phyloP scores from a whole-genome alignment of 2,113 vertebrate species.

The Mus pahari region DNA sequence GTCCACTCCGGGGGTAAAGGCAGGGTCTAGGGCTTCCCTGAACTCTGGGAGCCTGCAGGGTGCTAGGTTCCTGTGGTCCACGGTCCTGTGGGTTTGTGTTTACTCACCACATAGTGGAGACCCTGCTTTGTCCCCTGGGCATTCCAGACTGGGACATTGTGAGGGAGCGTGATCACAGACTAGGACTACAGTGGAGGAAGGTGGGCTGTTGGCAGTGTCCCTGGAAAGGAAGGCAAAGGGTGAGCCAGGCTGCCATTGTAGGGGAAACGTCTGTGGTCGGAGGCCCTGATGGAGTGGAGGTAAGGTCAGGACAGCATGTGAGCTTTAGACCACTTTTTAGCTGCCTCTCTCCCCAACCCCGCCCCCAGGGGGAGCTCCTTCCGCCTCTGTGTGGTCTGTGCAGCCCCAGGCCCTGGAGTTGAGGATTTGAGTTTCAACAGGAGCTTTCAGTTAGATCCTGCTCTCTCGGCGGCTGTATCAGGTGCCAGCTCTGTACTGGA shows the following conservation, averaged over 20 bases:
- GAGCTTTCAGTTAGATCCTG: neutral
- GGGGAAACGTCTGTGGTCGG: neutral
- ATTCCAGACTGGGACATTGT: neutral
- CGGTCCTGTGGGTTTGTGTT: no score
- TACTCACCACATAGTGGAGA: neutral
- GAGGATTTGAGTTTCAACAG: neutral
- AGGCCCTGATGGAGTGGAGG: neutral
- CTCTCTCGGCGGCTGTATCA: fast-evolving
- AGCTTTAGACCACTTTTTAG: neutral
- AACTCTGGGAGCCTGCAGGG: neutral
- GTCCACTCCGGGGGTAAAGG: no score
- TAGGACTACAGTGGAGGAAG: neutral
- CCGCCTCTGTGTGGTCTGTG: neutral
- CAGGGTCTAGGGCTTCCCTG: no score
- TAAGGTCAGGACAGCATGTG: no score
- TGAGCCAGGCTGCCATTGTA: no score
- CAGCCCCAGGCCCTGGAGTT: no score
- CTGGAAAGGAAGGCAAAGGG: neutral
- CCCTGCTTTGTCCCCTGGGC: neutral
- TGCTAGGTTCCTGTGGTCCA: neutral
- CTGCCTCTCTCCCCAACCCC: no score
- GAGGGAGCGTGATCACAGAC: neutral
- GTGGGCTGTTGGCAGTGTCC: no score
- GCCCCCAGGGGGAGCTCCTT: neutral
- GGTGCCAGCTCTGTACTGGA: neutral